phyloP scores from a whole-genome alignment of 2,888 invertebrate genomes.

The Platypus cylindrus region DNA sequence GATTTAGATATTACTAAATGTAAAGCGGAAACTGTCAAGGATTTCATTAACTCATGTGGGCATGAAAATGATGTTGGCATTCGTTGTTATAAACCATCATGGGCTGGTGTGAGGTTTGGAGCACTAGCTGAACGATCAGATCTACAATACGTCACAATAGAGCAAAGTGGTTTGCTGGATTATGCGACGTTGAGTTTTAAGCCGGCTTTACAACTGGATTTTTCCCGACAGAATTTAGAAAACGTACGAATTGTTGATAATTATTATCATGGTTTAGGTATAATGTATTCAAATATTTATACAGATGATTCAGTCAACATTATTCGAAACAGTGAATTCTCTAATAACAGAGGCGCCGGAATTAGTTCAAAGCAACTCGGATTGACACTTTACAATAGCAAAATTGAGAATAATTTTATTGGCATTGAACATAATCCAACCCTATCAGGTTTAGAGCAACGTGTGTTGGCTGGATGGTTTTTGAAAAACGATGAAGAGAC shows the following conservation, averaged over 20 bases:
- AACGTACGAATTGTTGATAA: constrained; percentile 73
- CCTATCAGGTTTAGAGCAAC: constrained; percentile 67
- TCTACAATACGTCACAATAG: constrained; percentile 76
- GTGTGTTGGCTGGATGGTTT: constrained; percentile 91
- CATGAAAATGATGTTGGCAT: constrained; percentile 83
- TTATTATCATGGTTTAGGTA: constrained; percentile 83
- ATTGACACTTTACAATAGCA: constrained; percentile 61
- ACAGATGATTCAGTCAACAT: constrained; percentile 71
- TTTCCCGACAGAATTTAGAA: constrained; percentile 70
- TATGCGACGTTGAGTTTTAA: constrained; percentile 79
- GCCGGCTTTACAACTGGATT: constrained; percentile 81
- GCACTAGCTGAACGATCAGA: constrained; percentile 78
- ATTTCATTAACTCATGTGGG: constrained; percentile 80
- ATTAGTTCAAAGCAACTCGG: constrained; percentile 83
- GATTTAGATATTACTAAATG: constrained; percentile 86
- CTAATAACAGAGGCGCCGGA: constrained; percentile 75
- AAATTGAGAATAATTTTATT: constrained; percentile 73
- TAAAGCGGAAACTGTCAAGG: constrained; percentile 57
- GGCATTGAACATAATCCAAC: constrained; percentile 91
- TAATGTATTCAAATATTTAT: constrained; percentile 89
- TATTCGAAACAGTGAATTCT: constrained; percentile 73
- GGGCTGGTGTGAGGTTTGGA: constrained; percentile 89
- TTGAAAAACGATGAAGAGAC: constrained; percentile 56
- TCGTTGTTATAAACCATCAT: constrained; percentile 78
- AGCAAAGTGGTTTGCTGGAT: constrained; percentile 88